These are phyloP conservation scores for Chloebia gouldiae DNA, from an alignment of 2,113 vertebrate genomes.

Conservation along the genomic window DNA sequence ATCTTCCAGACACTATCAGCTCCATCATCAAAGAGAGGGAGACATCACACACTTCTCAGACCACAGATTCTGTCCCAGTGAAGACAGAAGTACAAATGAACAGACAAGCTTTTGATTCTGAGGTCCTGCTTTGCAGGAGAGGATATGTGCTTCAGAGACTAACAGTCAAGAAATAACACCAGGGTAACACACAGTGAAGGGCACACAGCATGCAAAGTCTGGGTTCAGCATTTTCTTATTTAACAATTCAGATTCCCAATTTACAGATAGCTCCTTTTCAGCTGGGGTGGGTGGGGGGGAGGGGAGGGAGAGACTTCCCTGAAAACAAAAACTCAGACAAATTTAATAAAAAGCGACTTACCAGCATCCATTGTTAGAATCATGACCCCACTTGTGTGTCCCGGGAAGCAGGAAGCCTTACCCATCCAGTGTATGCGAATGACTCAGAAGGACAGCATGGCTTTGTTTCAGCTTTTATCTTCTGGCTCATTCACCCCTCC, in stretches of 20 bases:
- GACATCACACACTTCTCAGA: not conserved
- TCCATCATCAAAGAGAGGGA: not conserved
- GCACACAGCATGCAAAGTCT: not conserved
- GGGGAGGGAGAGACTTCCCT: not conserved
- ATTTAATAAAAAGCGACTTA: conserved; percentile 41
- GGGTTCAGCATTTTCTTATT: not conserved
- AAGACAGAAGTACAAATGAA: not conserved
- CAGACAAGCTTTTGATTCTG: not conserved
- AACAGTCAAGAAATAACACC: not conserved
- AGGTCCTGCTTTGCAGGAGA: not conserved
- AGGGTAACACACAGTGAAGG: not conserved
- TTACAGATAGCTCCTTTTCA: not conserved
- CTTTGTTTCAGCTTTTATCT: conserved; percentile 73
- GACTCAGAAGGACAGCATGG: conserved; percentile 63
- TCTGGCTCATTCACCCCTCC: conserved; percentile 59
- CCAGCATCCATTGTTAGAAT: conserved; percentile 69
- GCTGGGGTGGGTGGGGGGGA: too few species aligned
- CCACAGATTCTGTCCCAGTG: not conserved
- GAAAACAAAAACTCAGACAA: not conserved
- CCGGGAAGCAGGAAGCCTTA: conserved; percentile 64
- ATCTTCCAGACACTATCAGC: not conserved
- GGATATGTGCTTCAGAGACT: not conserved
- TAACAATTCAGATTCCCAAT: not conserved
- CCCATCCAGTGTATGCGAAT: conserved; percentile 58
- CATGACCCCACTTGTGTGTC: conserved; percentile 60